Percentiles rank a stretch among this genome's conserved stretches.
These are phyloP conservation scores for Saimiri boliviensis DNA, from an alignment of 2,113 vertebrate species.

Conservation along the genomic window DNA sequence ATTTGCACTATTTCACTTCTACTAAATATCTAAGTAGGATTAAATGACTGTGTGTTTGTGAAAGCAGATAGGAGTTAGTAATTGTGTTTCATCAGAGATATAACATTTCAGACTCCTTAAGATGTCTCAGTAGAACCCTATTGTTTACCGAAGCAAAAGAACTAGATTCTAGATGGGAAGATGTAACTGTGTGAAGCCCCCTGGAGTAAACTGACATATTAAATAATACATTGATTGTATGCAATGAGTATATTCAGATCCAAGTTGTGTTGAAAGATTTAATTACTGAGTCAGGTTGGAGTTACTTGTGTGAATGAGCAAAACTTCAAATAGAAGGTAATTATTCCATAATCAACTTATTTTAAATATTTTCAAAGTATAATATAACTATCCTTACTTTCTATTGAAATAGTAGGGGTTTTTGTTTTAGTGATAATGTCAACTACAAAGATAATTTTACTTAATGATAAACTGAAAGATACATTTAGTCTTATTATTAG, in stretches of 20 bases:
- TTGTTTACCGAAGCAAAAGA: neutral
- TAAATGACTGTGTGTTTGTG: neutral
- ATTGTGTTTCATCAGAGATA: neutral
- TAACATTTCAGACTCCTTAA: neutral
- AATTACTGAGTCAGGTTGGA: slow-evolving; percentile 44
- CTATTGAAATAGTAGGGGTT: neutral
- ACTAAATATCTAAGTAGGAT: neutral
- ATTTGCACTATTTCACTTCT: neutral
- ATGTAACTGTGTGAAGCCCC: neutral
- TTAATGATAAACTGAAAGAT: slow-evolving; percentile 53
- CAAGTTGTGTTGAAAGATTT: slow-evolving; percentile 11
- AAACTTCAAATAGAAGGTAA: slow-evolving; percentile 15
- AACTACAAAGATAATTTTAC: slow-evolving; percentile 44
- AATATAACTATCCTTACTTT: neutral
- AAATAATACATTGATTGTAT: neutral
- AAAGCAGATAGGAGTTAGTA: neutral
- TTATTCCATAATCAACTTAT: slow-evolving; percentile 41
- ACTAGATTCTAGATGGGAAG: neutral
- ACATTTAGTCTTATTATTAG: slow-evolving; percentile 44
- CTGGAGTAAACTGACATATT: neutral
- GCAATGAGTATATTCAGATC: neutral
- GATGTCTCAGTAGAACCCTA: neutral
- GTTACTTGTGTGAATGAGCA: slow-evolving; percentile 13
- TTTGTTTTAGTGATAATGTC: slow-evolving; percentile 47
- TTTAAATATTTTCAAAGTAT: slow-evolving; percentile 43